Percentiles rank a stretch among this genome's conserved stretches.
phyloP scores from a whole-genome alignment of 2,113 vertebrate species.

The Chamaea fasciata region DNA sequence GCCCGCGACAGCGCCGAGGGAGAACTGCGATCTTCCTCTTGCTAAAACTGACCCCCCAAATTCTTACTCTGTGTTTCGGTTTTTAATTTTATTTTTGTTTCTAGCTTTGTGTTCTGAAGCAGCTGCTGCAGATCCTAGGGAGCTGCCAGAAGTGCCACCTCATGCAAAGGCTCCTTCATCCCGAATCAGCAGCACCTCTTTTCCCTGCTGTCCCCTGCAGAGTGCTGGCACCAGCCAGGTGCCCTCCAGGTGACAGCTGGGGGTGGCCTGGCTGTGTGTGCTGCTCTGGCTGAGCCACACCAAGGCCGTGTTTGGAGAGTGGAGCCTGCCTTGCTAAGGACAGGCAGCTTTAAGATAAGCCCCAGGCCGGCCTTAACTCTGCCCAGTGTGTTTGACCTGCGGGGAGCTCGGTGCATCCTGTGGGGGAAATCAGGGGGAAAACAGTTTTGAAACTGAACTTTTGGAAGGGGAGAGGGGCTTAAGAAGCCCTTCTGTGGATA shows the following conservation, averaged over 20 bases:
- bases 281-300: neutral
- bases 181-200: rapidly evolving
- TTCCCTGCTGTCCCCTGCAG: neutral
- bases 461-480: neutral
- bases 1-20: rapidly evolving
- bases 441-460: neutral
- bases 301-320: neutral
- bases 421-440: neutral
- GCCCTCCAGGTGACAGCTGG: neutral
- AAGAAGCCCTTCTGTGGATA: neutral
- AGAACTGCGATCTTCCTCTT: rapidly evolving
- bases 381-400: rapidly evolving
- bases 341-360: neutral
- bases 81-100: rapidly evolving
- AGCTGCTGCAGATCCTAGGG: neutral
- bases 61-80: neutral
- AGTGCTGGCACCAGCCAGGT: rapidly evolving
- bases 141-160: neutral
- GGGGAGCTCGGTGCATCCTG: neutral
- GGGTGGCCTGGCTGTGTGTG: neutral
- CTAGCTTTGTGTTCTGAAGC: neutral
- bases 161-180: neutral
- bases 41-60: neutral
- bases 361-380: neutral
- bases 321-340: neutral